Evolutionary conservation across 2,888 invertebrate genomes (phyloP), one percentile per base, ranked within the genome.

Genomic region (Synergus itoensis): DNA sequence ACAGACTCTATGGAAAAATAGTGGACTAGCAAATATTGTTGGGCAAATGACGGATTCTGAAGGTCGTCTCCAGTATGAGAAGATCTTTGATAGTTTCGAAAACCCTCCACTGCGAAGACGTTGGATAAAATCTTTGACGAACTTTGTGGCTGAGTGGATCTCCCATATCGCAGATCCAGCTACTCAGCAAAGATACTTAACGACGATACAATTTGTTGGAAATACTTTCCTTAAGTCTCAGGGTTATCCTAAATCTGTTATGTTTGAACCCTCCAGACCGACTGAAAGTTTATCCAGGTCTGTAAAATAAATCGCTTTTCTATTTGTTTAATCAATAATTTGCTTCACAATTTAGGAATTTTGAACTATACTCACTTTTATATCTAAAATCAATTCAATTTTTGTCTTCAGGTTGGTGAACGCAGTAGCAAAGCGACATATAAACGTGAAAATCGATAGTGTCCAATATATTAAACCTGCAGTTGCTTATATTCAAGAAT

Each of bases 51-150:
- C 94, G 4, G 95, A 95, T 40, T 93, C 95, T 1, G 94, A 95
- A 78, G 97, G 96, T 0, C 95, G 94, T 82, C 92, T 97, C 80
- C 95, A 95, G 88, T 96, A 96, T 86, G 95, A 95, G 65, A 94
- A 94, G 83, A 95, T 97, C 88, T 94, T 96, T 85, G 96, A 95
- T 87, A 95, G 96, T 85, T 94, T 97, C 85, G 96, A 97, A 89
- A 97, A 97, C 89, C 96, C 96, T 79, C 95, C 95, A 69, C 96
- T 97, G 87, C 94, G 97, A 83, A 94, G 96, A 75, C 95, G 96
- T 84, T 97, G 97, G 97, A 96, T 97, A 84, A 95, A 95, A 86
- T 94, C 95, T 7, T 94, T 96, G 11, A 96, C 97, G 1, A 94
- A 95, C 82, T 96, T 96, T 88, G 92, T 97, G 82, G 96, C 96